Evolutionary conservation across 2,888 invertebrate species (phyloP).

Genomic region (Caenorhabditis plicata): DNA sequence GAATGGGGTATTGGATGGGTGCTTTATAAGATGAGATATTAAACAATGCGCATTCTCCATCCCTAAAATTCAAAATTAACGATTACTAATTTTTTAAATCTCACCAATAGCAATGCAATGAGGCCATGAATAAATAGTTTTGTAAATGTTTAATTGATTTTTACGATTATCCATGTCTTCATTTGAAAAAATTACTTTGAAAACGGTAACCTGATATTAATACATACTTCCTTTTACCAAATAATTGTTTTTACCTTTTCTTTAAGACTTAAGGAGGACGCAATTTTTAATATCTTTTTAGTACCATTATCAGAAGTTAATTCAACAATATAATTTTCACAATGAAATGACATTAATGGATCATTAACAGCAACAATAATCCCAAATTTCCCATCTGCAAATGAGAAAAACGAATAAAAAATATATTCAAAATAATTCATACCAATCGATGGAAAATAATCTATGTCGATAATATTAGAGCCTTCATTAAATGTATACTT

Average conservation of each 20-base stretch:
- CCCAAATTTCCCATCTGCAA: slow-evolving; percentile 17
- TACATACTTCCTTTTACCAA: neutral
- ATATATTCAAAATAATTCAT: neutral
- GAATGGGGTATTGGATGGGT: too few relatives aligned
- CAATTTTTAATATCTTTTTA: slow-evolving; percentile 4
- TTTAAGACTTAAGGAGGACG: neutral
- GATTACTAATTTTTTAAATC: slow-evolving; percentile 2
- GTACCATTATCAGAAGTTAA: slow-evolving; percentile 1
- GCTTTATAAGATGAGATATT: neutral
- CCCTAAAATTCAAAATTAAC: neutral
- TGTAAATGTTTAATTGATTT: slow-evolving; percentile 4
- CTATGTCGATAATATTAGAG: slow-evolving; percentile 12
- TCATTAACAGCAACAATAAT: slow-evolving; percentile 13
- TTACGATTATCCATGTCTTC: slow-evolving; percentile 6
- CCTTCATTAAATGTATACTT: too few relatives aligned
- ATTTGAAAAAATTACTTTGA: slow-evolving; percentile 15
- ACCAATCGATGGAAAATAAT: slow-evolving; percentile 29
- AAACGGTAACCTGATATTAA: slow-evolving; percentile 1
- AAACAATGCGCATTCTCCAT: neutral
- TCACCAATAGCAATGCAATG: slow-evolving; percentile 18
- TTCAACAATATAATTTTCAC: slow-evolving; percentile 10
- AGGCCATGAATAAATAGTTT: slow-evolving; percentile 6
- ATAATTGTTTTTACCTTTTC: neutral
- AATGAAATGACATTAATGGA: slow-evolving; percentile 2
- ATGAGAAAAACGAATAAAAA: neutral